phyloP scores from a whole-genome alignment of 2,797 vertebrate species.

The Sebastes minor region DNA sequence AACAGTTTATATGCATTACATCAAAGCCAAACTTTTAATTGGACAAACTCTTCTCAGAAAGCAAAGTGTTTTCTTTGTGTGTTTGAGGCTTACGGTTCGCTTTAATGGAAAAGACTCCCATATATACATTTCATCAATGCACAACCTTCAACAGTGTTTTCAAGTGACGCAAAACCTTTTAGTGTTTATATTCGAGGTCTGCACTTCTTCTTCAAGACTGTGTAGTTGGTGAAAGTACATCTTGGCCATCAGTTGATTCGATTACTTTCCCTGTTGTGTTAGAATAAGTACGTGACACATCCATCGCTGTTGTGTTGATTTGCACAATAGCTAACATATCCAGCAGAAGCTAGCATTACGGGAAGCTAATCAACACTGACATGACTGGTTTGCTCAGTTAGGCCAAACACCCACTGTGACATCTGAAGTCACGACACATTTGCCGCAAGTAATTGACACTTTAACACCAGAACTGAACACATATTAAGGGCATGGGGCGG shows the following conservation, averaged over 20 bases:
- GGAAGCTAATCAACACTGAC: constrained; percentile 39
- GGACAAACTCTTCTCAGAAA: not conserved
- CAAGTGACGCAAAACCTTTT: not conserved
- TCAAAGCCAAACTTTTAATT: constrained; percentile 17
- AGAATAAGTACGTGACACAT: constrained; percentile 16
- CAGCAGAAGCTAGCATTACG: constrained; percentile 8
- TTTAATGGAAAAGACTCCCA: not conserved
- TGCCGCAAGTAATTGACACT: constrained; percentile 30
- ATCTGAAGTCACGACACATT: constrained; percentile 38
- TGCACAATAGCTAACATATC: constrained; percentile 5
- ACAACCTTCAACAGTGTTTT: not conserved
- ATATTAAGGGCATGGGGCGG: not conserved
- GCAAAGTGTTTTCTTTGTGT: not conserved
- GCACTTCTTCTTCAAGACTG: not conserved
- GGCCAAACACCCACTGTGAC: constrained; percentile 12
- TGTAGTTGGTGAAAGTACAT: not conserved
- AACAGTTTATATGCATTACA: not conserved
- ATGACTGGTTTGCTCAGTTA: constrained; percentile 23
- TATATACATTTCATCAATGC: too few species aligned
- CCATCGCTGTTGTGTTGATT: constrained; percentile 38
- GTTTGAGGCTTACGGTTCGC: not conserved
- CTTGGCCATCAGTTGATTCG: not conserved
- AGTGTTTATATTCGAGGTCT: not conserved
- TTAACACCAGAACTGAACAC: not conserved
- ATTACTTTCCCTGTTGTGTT: not conserved